Percentiles rank a stretch among this genome's conserved stretches.
phyloP scores from a whole-genome alignment of 2,888 invertebrate species.

The Amblyjoppa proteus region DNA sequence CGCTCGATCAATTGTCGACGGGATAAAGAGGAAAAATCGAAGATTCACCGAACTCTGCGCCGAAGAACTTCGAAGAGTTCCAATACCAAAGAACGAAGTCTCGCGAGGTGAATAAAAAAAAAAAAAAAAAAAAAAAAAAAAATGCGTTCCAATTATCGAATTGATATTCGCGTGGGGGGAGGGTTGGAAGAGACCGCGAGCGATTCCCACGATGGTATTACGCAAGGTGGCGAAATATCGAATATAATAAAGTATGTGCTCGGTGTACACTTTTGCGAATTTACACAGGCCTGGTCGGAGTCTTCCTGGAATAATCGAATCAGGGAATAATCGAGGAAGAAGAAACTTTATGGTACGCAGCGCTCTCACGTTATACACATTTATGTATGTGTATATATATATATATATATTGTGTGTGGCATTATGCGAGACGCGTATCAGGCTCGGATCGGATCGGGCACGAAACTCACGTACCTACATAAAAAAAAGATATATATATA shows the following conservation, averaged over 20 bases:
- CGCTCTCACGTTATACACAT: conserved; percentile 55
- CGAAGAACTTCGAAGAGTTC: background rate
- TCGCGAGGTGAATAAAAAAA: background rate
- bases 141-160: background rate
- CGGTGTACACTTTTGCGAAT: conserved; percentile 35
- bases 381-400: background rate
- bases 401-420: conserved; percentile 30
- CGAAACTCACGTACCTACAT: conserved; percentile 36
- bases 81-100: background rate
- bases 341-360: conserved; percentile 36
- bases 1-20: background rate
- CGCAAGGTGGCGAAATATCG: conserved; percentile 2
- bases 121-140: background rate
- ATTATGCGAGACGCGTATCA: conserved; percentile 67
- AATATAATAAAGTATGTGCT: conserved; percentile 28
- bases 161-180: background rate
- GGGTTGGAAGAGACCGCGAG: background rate
- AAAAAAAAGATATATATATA: background rate
- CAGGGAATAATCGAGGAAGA: conserved; percentile 61
- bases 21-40: background rate
- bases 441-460: conserved; percentile 58
- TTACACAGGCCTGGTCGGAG: conserved; percentile 17
- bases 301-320: conserved; percentile 63
- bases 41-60: background rate
- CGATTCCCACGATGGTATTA: background rate